These are phyloP conservation scores for Cnemophilus loriae DNA, from an alignment of 2,113 vertebrate species.

Conservation along the genomic window DNA sequence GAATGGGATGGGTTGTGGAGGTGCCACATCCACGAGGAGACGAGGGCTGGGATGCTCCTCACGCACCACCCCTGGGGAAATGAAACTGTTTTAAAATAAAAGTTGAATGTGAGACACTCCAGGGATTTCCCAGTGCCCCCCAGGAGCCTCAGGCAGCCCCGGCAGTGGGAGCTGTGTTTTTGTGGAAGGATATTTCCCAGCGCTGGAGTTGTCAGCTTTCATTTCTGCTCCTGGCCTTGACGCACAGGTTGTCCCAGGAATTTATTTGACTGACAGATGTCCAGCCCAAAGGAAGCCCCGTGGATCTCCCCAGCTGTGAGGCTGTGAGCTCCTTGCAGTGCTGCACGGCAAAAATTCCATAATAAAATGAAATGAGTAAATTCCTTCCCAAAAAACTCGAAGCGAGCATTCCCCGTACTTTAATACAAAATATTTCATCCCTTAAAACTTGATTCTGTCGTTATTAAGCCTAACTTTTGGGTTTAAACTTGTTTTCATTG, in stretches of 20 bases:
- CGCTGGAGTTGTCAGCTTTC: background rate
- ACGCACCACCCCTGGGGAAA: fast-evolving
- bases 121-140: background rate
- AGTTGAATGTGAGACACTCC: background rate
- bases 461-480: background rate
- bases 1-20: background rate
- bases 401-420: fast-evolving
- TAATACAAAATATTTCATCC: background rate
- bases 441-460: background rate
- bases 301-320: background rate
- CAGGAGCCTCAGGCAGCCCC: background rate
- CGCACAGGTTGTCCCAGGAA: background rate
- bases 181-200: background rate
- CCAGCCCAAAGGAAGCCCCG: background rate
- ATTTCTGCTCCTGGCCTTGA: background rate
- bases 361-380: background rate
- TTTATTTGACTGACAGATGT: background rate
- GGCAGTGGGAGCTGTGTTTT: background rate
- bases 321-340: fast-evolving
- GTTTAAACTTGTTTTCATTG: background rate
- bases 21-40: background rate
- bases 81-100: background rate
- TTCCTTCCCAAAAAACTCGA: background rate
- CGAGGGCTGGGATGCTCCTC: background rate
- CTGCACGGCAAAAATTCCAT: background rate